These are phyloP conservation scores for Clarias fuscus DNA, from an alignment of 2,797 vertebrate genomes.

Conservation along the genomic window DNA sequence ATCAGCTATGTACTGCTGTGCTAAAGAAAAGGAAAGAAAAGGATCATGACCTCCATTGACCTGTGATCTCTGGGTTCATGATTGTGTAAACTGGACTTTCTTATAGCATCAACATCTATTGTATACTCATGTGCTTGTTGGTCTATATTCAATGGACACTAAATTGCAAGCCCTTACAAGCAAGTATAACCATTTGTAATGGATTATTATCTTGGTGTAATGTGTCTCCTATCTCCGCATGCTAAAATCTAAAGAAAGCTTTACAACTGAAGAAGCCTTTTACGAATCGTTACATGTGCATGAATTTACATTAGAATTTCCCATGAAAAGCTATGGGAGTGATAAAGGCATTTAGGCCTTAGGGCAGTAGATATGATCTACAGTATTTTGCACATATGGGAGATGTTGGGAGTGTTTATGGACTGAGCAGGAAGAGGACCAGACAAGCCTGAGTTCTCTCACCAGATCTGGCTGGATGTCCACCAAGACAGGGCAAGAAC, in stretches of 20 bases:
- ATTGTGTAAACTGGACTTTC: not conserved
- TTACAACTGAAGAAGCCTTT: slow-evolving; percentile 15
- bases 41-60: not conserved
- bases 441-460: slow-evolving; percentile 46
- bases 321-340: slow-evolving; percentile 40
- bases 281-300: slow-evolving; percentile 47
- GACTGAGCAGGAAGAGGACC: slow-evolving; percentile 42
- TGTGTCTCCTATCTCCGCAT: not conserved
- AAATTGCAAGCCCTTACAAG: slow-evolving; percentile 34
- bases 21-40: not conserved
- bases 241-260: not conserved
- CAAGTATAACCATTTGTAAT: slow-evolving; percentile 44
- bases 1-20: not conserved
- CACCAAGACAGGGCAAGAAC: slow-evolving; percentile 39
- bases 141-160: slow-evolving; percentile 33
- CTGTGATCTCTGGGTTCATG: slow-evolving; percentile 24
- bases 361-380: slow-evolving; percentile 34
- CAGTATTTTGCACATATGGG: slow-evolving; percentile 22
- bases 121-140: slow-evolving; percentile 31
- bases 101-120: not conserved
- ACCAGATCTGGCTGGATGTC: slow-evolving; percentile 41
- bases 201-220: slow-evolving; percentile 45
- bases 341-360: slow-evolving; percentile 24
- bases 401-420: slow-evolving; percentile 36
- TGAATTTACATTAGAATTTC: slow-evolving; percentile 44